phyloP scores from a whole-genome alignment of 2,113 vertebrate genomes.

The Arothron firmamentum region DNA sequence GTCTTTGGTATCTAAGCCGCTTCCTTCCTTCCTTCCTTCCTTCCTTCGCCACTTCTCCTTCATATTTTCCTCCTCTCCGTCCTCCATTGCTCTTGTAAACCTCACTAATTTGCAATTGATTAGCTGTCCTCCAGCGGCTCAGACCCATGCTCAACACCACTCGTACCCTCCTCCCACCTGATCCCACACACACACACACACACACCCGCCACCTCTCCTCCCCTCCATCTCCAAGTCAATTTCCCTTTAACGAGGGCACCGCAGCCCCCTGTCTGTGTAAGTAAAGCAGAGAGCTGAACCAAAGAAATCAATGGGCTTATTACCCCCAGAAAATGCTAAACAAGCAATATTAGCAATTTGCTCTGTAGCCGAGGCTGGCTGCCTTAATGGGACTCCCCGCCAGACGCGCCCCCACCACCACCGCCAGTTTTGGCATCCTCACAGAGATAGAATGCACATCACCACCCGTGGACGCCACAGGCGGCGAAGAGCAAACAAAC shows the following conservation, averaged over 20 bases:
- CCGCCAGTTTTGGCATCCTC: not conserved
- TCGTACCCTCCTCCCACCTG: slow-evolving; percentile 1
- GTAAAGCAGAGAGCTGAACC: slow-evolving; percentile 73
- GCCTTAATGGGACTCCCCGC: slow-evolving; percentile 40
- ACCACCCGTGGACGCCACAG: not conserved
- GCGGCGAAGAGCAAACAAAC: slow-evolving; percentile 12
- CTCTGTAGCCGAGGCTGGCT: slow-evolving; percentile 81
- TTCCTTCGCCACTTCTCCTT: slow-evolving; percentile 22
- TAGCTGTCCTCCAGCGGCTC: slow-evolving; percentile 82
- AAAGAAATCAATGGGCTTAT: slow-evolving; percentile 94
- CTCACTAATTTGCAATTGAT: slow-evolving; percentile 84
- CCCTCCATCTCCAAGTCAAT: slow-evolving; percentile 86
- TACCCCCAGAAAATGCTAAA: slow-evolving; percentile 99
- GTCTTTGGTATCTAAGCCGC: slow-evolving; percentile 48
- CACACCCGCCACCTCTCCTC: slow-evolving; percentile 39
- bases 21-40: slow-evolving; percentile 40
- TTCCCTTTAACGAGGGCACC: slow-evolving; percentile 95
- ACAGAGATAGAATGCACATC: slow-evolving; percentile 36
- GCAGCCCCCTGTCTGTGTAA: slow-evolving; percentile 88
- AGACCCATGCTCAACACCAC: slow-evolving; percentile 36
- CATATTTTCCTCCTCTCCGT: slow-evolving; percentile 21
- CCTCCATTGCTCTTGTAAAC: slow-evolving; percentile 58
- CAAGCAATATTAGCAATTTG: slow-evolving; percentile 96
- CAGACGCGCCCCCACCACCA: slow-evolving; percentile 4
- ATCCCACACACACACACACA: slow-evolving; percentile 32